These are phyloP conservation scores for Choloepus didactylus DNA, from an alignment of 2,797 vertebrate genomes.

Conservation along the genomic window DNA sequence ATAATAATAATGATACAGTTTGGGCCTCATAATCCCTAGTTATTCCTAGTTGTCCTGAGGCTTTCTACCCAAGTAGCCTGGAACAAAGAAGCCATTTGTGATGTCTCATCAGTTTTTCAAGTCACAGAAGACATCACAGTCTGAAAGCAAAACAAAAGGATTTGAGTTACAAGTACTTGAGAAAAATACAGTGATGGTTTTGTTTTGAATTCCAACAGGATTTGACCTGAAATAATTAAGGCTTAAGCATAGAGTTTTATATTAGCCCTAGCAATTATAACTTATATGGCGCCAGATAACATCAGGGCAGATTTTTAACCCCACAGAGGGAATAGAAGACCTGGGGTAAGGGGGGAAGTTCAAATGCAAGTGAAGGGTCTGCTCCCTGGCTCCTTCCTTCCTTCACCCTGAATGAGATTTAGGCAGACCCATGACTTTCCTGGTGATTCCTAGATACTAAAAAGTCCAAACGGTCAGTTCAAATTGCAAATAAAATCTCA, in stretches of 20 bases:
- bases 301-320: not conserved
- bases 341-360: not conserved
- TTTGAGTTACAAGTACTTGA: conserved; percentile 13
- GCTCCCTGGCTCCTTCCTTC: not conserved
- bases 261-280: not conserved
- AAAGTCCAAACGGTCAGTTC: not conserved
- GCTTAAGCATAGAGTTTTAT: not conserved
- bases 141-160: conserved; percentile 38
- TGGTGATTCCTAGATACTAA: not conserved
- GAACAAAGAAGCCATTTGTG: not conserved
- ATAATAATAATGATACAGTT: not conserved
- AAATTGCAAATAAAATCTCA: not conserved
- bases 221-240: conserved; percentile 21
- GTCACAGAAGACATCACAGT: not conserved
- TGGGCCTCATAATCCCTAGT: not conserved
- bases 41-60: conserved; percentile 5
- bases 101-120: not conserved
- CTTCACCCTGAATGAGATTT: conserved; percentile 10
- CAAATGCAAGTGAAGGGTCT: not conserved
- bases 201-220: conserved; percentile 14
- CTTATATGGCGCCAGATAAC: not conserved
- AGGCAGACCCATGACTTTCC: not conserved
- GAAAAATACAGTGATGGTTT: conserved; percentile 14
- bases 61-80: not conserved
- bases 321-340: not conserved